Evolutionary conservation across 1,140 invertebrate genomes (phyloP).

Genomic region (Ylistrum balloti): DNA sequence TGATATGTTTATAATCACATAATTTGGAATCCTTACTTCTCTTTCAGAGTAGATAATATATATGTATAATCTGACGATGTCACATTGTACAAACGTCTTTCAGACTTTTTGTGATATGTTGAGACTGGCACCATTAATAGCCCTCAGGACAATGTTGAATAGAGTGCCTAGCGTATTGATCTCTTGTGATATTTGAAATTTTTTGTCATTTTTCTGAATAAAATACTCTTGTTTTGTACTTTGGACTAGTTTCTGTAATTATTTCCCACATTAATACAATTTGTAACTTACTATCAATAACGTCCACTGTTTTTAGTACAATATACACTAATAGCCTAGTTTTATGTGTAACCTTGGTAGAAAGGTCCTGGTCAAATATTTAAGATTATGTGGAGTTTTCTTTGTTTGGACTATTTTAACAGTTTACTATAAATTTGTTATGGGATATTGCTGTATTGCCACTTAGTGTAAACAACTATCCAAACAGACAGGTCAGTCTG

Average conservation of each 20-base stretch:
- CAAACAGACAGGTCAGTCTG: too few species aligned
- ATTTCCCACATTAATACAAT: too few species aligned
- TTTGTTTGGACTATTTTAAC: too few species aligned
- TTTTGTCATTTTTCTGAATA: not conserved
- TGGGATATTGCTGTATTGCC: too few species aligned
- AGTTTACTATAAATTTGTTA: too few species aligned
- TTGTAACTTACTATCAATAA: too few species aligned
- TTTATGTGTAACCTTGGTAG: too few species aligned
- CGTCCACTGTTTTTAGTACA: too few species aligned
- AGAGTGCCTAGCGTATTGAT: not conserved
- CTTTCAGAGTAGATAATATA: not conserved
- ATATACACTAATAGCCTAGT: too few species aligned
- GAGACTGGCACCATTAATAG: not conserved
- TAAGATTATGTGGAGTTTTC: too few species aligned
- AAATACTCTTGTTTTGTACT: slow-evolving; percentile 3
- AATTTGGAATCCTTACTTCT: not conserved
- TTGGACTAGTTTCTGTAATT: not conserved
- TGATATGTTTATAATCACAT: not conserved
- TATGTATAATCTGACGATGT: not conserved
- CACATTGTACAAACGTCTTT: not conserved
- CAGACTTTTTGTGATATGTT: not conserved
- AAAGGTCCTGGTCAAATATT: too few species aligned
- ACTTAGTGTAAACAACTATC: too few species aligned
- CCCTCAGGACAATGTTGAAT: not conserved
- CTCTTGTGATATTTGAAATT: not conserved